Evolutionary conservation across 1,140 invertebrate genomes (phyloP).

Genomic region (Lutraria rhynchaena): DNA sequence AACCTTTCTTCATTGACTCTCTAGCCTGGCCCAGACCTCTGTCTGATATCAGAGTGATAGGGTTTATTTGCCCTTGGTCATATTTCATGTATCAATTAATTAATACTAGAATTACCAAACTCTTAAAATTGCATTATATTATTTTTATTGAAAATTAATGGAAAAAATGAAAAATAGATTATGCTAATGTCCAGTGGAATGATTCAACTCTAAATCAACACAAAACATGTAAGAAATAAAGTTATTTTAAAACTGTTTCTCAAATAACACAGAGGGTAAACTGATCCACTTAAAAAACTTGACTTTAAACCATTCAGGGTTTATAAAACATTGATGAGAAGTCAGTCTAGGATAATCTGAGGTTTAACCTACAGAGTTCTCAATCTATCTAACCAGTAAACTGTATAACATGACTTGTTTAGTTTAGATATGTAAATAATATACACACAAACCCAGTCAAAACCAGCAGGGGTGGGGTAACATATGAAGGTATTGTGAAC

Average conservation of each 20-base stretch:
- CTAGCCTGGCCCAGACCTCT: neutral
- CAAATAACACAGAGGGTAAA: constrained; percentile 7
- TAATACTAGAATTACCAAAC: constrained; percentile 14
- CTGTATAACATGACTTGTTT: constrained; percentile 19
- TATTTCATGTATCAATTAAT: constrained; percentile 34
- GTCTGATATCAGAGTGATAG: neutral
- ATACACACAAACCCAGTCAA: constrained; percentile 9
- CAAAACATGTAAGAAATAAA: no score
- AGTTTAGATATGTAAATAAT: constrained; percentile 43
- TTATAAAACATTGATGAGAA: no score
- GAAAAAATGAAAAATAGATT: constrained; percentile 4
- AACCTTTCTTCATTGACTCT: neutral
- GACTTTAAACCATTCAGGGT: no score
- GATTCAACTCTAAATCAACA: neutral
- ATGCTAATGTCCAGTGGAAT: neutral
- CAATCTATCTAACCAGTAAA: no score
- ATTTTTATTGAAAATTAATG: neutral
- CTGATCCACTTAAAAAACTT: constrained; percentile 12
- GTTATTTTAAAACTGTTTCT: neutral
- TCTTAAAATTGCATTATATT: constrained; percentile 2
- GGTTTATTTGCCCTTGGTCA: constrained; percentile 34
- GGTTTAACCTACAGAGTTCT: no score
- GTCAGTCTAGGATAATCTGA: no score
- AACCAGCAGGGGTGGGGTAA: constrained; percentile 30
- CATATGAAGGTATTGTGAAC: neutral